Evolutionary conservation across 2,797 vertebrate species (phyloP).

Genomic region (Anabas testudineus): DNA sequence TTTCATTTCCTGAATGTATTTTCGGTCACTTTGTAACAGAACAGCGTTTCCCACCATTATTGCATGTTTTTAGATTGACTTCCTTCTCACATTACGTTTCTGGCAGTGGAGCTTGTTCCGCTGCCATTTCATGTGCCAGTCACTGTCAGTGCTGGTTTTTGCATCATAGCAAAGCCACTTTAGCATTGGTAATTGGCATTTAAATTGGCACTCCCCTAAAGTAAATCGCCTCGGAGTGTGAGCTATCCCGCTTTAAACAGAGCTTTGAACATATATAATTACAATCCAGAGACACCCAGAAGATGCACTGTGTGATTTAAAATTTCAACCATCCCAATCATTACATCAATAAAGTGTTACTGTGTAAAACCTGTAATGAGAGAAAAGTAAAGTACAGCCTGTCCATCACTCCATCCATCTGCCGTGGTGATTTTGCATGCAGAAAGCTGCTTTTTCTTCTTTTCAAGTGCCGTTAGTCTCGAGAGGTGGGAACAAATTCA

Average conservation of each 20-base stretch:
- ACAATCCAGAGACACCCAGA: slow-evolving; percentile 47
- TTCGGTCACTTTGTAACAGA: slow-evolving; percentile 31
- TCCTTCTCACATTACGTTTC: slow-evolving; percentile 17
- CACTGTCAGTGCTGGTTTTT: slow-evolving; percentile 55
- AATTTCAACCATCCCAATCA: slow-evolving; percentile 60
- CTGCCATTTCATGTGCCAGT: slow-evolving; percentile 43
- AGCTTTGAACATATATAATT: slow-evolving; percentile 67
- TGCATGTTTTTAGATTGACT: slow-evolving; percentile 17
- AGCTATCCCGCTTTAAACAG: slow-evolving; percentile 65
- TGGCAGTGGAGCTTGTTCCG: slow-evolving; percentile 25
- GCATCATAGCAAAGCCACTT: slow-evolving; percentile 54
- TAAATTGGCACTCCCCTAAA: slow-evolving; percentile 65
- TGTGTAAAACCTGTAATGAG: slow-evolving; percentile 64
- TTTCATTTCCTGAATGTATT: slow-evolving; percentile 23
- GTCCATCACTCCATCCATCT: slow-evolving; percentile 53
- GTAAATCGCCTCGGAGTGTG: slow-evolving; percentile 53
- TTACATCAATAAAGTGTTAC: slow-evolving; percentile 61
- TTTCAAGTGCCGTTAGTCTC: slow-evolving; percentile 49
- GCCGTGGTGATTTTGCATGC: slow-evolving; percentile 31
- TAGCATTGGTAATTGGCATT: slow-evolving; percentile 59
- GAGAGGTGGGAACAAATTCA: slow-evolving; percentile 49
- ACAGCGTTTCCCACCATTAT: slow-evolving; percentile 28
- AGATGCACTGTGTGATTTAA: slow-evolving; percentile 64
- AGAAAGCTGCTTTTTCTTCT: slow-evolving; percentile 21
- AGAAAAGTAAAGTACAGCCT: slow-evolving; percentile 50